Conservation (phyloP, 2,113 vertebrate species). For the Junco hyemalis region DNA sequence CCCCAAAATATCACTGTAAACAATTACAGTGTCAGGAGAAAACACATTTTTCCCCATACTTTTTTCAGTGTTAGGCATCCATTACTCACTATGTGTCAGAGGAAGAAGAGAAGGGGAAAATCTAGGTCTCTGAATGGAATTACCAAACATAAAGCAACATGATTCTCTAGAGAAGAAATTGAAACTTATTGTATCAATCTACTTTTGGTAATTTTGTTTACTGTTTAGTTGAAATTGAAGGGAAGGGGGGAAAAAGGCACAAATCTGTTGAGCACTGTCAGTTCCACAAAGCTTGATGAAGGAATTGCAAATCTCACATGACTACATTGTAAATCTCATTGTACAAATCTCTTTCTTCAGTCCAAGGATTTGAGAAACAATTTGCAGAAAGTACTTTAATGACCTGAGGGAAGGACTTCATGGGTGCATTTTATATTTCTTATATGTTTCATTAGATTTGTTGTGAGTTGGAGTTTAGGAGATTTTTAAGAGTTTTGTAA, state of each 20-base stretch:
- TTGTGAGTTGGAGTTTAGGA: not conserved
- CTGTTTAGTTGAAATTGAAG: not conserved
- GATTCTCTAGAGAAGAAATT: not conserved
- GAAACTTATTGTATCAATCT: not conserved
- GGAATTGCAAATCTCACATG: not conserved
- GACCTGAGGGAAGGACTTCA: not conserved
- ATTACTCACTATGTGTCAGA: not conserved
- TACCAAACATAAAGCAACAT: not conserved
- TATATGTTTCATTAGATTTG: not conserved
- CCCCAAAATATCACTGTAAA: not conserved
- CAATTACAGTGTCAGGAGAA: not conserved
- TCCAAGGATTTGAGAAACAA: not conserved
- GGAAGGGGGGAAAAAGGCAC: rapidly evolving
- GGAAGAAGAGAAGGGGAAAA: not conserved
- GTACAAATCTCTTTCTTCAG: not conserved
- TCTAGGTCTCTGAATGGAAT: not conserved
- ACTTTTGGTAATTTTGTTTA: slow-evolving; percentile 19
- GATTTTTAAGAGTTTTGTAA: not conserved
- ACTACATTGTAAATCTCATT: not conserved
- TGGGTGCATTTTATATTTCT: not conserved
- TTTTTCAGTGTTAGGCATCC: not conserved
- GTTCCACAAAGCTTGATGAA: not conserved
- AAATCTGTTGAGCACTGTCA: not conserved
- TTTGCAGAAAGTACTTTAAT: slow-evolving; percentile 23
- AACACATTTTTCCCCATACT: not conserved